Evolutionary conservation across 2,113 vertebrate species (phyloP).

Genomic region (Camelus dromedarius): DNA sequence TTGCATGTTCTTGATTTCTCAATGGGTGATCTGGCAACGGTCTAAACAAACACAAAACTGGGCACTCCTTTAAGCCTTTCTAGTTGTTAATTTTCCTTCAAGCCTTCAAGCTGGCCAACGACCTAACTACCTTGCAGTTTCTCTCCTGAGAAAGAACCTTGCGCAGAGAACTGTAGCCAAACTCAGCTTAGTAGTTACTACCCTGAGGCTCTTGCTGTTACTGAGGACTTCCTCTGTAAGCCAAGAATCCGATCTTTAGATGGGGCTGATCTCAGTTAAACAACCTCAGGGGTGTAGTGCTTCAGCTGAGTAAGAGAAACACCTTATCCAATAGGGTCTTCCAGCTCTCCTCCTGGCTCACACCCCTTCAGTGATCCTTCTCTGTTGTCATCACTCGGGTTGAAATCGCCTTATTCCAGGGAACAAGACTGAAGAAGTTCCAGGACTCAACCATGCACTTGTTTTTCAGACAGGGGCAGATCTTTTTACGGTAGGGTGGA

Average conservation of each 20-base stretch:
- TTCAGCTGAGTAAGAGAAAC: neutral
- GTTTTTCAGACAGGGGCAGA: neutral
- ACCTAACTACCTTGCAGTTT: slow-evolving; percentile 7
- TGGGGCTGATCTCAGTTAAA: neutral
- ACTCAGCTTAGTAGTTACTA: neutral
- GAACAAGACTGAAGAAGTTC: neutral
- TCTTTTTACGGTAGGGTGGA: neutral
- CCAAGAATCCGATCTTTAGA: slow-evolving; percentile 28
- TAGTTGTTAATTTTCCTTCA: slow-evolving; percentile 55
- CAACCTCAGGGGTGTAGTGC: neutral
- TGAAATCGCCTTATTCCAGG: neutral
- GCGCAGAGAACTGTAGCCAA: slow-evolving; percentile 42
- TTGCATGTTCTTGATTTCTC: slow-evolving; percentile 40
- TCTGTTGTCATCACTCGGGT: neutral
- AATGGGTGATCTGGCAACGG: slow-evolving; percentile 28
- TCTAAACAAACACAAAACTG: slow-evolving; percentile 54
- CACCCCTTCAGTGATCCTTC: neutral
- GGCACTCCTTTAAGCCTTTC: slow-evolving; percentile 40
- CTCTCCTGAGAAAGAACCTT: neutral
- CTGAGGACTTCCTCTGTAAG: neutral
- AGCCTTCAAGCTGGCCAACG: neutral
- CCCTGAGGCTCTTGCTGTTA: neutral
- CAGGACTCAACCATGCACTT: neutral
- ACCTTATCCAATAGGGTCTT: neutral
- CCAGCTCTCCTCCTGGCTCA: neutral